These are phyloP conservation scores for Drosophila pseudotakahashii DNA, from an alignment of 2,888 invertebrate genomes.

Conservation along the genomic window DNA sequence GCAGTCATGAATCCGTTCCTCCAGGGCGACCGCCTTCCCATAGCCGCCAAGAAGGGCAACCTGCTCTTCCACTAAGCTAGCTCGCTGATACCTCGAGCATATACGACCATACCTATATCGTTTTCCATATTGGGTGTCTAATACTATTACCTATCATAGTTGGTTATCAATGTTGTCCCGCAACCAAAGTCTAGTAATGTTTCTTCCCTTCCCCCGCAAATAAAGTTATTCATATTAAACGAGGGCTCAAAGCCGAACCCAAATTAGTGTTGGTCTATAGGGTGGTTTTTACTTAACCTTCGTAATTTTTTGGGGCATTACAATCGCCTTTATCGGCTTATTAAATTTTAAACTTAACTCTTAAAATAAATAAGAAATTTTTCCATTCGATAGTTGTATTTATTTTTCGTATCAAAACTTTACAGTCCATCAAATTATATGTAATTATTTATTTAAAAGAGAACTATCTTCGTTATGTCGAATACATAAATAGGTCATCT, in stretches of 20 bases:
- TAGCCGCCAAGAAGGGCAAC: constrained; percentile 96
- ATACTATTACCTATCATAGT: constrained; percentile 43
- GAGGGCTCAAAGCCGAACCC: constrained; percentile 56
- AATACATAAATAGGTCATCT: constrained; percentile 51
- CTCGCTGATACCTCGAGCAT: constrained; percentile 8
- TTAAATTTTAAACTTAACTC: too few relatives aligned
- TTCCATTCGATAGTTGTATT: constrained; percentile 19
- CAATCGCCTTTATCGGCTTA: too few relatives aligned
- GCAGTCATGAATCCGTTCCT: constrained; percentile 95
- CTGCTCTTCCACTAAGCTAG: constrained; percentile 83
- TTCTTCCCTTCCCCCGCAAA: constrained; percentile 28
- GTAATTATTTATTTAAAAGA: constrained; percentile 14
- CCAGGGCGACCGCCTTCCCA: constrained; percentile 93
- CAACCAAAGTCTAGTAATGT: constrained; percentile 41
- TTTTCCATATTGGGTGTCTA: constrained; percentile 52
- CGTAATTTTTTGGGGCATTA: too few relatives aligned
- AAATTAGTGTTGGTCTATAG: too few relatives aligned
- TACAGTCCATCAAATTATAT: constrained; percentile 16
- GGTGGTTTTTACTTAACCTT: too few relatives aligned
- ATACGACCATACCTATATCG: constrained; percentile 26
- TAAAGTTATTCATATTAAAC: constrained; percentile 64
- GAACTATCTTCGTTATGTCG: constrained; percentile 18
- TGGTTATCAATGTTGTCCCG: constrained; percentile 53
- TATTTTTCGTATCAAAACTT: constrained; percentile 41
- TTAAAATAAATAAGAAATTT: too few relatives aligned